Conservation (phyloP, 2,888 invertebrate genomes). For the Chirona hameri region DNA sequence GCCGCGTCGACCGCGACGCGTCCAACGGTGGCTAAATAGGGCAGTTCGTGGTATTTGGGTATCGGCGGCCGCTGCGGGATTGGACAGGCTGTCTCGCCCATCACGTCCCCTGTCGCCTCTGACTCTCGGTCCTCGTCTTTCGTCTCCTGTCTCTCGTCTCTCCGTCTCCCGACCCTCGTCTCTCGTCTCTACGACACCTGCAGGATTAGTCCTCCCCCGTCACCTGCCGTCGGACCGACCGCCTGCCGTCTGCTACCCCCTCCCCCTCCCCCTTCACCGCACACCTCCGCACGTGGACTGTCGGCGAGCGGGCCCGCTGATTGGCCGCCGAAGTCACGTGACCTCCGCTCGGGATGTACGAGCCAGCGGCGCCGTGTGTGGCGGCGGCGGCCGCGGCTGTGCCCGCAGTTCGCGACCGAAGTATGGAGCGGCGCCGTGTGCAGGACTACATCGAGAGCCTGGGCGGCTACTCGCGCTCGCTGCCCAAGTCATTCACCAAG, state of each 20-base stretch:
- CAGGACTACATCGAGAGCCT: conserved; percentile 8
- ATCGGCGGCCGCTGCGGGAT: too few relatives aligned
- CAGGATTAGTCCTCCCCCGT: too few relatives aligned
- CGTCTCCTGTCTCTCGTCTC: background rate
- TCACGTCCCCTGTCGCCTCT: background rate
- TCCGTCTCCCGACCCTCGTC: too few relatives aligned
- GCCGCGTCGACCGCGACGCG: background rate
- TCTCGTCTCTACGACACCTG: too few relatives aligned
- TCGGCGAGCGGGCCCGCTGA: background rate
- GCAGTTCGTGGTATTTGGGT: too few relatives aligned
- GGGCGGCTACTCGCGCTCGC: conserved; percentile 24
- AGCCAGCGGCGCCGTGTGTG: background rate
- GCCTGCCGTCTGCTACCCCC: background rate
- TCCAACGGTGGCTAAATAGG: background rate
- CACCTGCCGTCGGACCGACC: background rate
- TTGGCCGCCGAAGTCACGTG: conserved; percentile 9
- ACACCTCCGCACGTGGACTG: background rate
- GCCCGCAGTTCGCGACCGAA: background rate
- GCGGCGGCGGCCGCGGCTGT: background rate
- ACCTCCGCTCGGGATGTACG: background rate
- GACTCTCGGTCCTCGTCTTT: background rate
- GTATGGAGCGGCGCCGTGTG: conserved; percentile 8
- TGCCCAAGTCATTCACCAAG: conserved; percentile 22
- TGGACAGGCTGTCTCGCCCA: too few relatives aligned
- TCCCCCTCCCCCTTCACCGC: background rate